Evolutionary conservation across 2,797 vertebrate genomes (phyloP).

Genomic region (Pseudocheirus occidentalis): DNA sequence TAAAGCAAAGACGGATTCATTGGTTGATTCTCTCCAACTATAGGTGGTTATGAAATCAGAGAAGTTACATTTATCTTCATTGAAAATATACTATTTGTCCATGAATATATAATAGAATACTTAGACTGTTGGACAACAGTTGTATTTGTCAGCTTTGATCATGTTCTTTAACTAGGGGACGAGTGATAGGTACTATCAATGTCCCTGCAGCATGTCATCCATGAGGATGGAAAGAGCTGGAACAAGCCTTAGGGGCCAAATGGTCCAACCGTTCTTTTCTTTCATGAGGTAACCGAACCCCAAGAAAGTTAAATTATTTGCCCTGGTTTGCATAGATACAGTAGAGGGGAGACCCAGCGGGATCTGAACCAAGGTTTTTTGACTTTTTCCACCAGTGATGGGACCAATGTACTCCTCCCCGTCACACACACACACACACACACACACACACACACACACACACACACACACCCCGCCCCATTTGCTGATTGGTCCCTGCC

Average conservation of each 20-base stretch:
- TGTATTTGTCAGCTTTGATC: not conserved
- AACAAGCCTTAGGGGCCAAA: too few species aligned
- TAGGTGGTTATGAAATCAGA: not conserved
- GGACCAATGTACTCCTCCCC: not conserved
- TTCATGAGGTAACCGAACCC: not conserved
- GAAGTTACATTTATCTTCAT: not conserved
- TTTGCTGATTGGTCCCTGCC: not conserved
- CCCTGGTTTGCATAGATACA: not conserved
- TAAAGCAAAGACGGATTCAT: not conserved
- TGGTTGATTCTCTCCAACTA: not conserved
- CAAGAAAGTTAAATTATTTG: not conserved
- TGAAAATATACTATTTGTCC: not conserved
- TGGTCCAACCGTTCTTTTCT: not conserved
- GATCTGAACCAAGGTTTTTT: not conserved
- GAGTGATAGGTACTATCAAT: not conserved
- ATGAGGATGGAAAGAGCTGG: not conserved
- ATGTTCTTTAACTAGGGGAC: not conserved
- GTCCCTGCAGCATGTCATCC: not conserved
- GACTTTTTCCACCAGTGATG: not conserved
- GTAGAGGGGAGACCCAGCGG: not conserved
- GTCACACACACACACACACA: too few species aligned
- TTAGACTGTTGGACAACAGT: not conserved
- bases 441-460: too few species aligned
- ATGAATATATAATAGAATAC: not conserved
- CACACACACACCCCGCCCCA: too few species aligned